Percentiles rank a stretch among this genome's conserved stretches.
phyloP scores from a whole-genome alignment of 2,797 vertebrate genomes.

The Hozukius guyotensis region DNA sequence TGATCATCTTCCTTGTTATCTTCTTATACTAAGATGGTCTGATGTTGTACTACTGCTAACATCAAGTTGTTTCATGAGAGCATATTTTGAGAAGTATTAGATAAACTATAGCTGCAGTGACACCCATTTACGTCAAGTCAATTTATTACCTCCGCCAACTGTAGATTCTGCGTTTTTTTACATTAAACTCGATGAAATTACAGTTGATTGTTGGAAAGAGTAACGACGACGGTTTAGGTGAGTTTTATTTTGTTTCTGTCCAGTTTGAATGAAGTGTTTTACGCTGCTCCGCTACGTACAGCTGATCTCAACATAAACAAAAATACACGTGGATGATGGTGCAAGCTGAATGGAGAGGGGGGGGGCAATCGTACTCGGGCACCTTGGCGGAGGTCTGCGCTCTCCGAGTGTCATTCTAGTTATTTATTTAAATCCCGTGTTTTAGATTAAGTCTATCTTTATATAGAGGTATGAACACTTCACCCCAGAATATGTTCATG shows the following conservation, averaged over 20 bases:
- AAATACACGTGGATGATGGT: too few species aligned
- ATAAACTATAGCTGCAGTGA: neutral
- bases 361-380: too few species aligned
- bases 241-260: too few species aligned
- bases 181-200: too few species aligned
- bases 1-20: neutral
- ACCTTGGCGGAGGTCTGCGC: too few species aligned
- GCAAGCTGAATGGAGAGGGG: too few species aligned
- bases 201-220: too few species aligned
- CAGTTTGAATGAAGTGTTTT: too few species aligned
- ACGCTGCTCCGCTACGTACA: too few species aligned
- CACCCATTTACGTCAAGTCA: neutral
- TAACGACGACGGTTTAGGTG: too few species aligned
- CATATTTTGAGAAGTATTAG: neutral
- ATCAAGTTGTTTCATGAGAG: neutral
- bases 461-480: neutral
- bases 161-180: rapidly evolving
- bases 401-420: too few species aligned
- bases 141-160: neutral
- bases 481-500: neutral
- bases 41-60: neutral
- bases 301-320: too few species aligned
- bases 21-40: neutral
- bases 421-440: neutral
- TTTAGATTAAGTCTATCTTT: neutral